Conservation (phyloP, 2,888 invertebrate species). For the Epirrhoe tristata region DNA sequence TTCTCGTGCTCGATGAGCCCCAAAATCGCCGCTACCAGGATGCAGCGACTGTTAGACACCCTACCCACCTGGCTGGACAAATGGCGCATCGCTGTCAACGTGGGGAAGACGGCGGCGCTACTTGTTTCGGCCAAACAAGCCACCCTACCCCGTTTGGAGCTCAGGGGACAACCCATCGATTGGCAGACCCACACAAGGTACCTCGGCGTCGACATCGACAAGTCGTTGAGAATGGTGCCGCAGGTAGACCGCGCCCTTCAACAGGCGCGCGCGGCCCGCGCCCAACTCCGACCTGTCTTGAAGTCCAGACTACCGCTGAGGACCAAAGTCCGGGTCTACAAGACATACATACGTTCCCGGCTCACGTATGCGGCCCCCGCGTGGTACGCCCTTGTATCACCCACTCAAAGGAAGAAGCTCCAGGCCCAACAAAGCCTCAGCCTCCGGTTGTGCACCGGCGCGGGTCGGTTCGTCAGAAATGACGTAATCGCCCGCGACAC, state of each 20-base stretch:
- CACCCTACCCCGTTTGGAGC: background rate
- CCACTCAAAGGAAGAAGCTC: background rate
- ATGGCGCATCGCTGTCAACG: conserved; percentile 39
- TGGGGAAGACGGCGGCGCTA: conserved; percentile 34
- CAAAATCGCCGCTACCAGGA: background rate
- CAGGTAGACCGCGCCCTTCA: background rate
- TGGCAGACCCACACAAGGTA: background rate
- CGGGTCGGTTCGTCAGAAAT: background rate
- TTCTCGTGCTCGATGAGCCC: background rate
- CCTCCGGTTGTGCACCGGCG: background rate
- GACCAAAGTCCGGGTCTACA: conserved; percentile 4
- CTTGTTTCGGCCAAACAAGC: background rate
- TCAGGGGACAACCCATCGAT: background rate
- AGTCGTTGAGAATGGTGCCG: conserved; percentile 34
- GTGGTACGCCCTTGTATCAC: background rate
- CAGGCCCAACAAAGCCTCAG: background rate
- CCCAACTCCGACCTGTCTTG: conserved; percentile 1
- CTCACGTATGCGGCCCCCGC: background rate
- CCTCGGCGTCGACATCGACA: conserved; percentile 36
- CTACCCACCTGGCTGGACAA: conserved; percentile 38
- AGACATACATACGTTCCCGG: background rate
- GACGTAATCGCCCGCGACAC: background rate
- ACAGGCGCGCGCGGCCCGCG: conserved; percentile 1
- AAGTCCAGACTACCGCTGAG: conserved; percentile 3
- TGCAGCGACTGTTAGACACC: conserved; percentile 32